Conservation (phyloP, 1,140 invertebrate species). For the Chrysomallon squamiferum region DNA sequence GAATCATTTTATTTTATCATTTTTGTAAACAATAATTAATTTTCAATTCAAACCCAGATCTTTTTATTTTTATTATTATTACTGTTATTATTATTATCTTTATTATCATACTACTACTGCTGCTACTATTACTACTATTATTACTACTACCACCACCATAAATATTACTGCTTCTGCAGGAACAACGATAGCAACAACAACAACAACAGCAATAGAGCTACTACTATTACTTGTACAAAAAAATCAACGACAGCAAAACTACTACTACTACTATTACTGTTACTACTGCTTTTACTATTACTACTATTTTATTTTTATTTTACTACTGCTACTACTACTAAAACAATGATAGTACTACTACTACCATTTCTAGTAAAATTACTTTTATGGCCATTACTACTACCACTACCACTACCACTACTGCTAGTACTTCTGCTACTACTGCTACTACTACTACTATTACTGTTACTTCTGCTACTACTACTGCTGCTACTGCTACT, state of each 20-base stretch:
- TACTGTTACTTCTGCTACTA: background rate
- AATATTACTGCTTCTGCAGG: background rate
- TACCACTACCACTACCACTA: constrained; percentile 4
- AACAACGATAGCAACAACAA: background rate
- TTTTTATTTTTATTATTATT: too few relatives aligned
- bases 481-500: background rate
- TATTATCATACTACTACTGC: background rate
- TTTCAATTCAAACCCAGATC: too few relatives aligned
- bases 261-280: constrained; percentile 1
- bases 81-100: too few relatives aligned
- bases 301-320: background rate
- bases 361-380: constrained; percentile 2
- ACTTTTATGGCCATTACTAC: background rate
- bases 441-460: constrained; percentile 4
- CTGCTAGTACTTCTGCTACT: constrained; percentile 1
- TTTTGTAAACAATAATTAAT: too few relatives aligned
- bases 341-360: constrained; percentile 7
- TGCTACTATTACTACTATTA: background rate
- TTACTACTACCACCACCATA: background rate
- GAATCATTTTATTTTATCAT: too few relatives aligned
- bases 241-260: background rate
- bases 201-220: background rate
- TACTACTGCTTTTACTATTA: constrained; percentile 3
- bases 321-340: background rate
- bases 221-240: background rate